These are phyloP conservation scores for Calcarius ornatus DNA, from an alignment of 2,113 vertebrate genomes.

Conservation along the genomic window DNA sequence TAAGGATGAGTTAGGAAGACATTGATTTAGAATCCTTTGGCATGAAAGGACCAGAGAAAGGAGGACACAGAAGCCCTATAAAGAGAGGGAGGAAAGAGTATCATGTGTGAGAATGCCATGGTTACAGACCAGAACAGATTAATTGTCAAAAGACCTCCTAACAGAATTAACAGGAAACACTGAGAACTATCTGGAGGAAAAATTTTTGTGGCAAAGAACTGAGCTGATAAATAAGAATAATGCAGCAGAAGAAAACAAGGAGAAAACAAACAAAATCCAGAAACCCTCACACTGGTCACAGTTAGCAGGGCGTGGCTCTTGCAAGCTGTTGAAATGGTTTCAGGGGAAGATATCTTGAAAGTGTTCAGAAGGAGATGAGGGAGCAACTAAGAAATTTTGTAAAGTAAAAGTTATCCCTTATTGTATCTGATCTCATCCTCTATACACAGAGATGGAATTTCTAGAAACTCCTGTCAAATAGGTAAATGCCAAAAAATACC, in stretches of 20 bases:
- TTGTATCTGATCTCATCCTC: neutral
- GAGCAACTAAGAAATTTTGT: neutral
- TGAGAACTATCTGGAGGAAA: neutral
- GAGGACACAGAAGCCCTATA: neutral
- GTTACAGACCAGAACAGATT: slow-evolving; percentile 18
- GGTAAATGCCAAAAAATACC: neutral
- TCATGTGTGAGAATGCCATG: neutral
- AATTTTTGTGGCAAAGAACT: neutral
- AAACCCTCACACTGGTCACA: neutral
- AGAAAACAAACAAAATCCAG: neutral
- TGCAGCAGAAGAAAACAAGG: neutral
- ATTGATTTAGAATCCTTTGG: neutral
- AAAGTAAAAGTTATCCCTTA: neutral
- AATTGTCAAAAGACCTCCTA: slow-evolving; percentile 7
- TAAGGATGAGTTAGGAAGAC: slow-evolving; percentile 2
- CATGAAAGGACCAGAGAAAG: neutral
- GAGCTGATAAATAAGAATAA: neutral
- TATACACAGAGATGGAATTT: neutral
- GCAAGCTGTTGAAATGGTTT: neutral
- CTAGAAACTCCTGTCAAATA: neutral
- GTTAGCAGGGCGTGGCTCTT: neutral
- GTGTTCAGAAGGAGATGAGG: neutral
- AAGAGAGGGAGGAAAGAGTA: neutral
- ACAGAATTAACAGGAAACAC: neutral
- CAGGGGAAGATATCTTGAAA: neutral